phyloP scores from a whole-genome alignment of 2,113 vertebrate genomes.

The Hydrolagus affinis region DNA sequence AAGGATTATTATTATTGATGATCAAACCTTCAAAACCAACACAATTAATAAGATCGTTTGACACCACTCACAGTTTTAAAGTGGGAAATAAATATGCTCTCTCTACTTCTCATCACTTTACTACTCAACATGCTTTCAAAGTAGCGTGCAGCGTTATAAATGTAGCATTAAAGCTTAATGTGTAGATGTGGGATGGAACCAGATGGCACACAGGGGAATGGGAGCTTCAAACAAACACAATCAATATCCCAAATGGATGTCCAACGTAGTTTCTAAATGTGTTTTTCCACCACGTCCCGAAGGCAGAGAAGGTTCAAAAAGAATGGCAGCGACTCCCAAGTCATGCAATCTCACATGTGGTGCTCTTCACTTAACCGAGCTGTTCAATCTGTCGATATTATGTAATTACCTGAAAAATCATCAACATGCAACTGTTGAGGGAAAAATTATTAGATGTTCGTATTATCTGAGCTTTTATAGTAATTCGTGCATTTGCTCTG shows the following conservation, averaged over 20 bases:
- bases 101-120: too few species aligned
- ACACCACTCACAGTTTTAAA: too few species aligned
- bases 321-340: not conserved
- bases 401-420: not conserved
- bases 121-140: too few species aligned
- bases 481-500: not conserved
- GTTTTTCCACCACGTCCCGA: not conserved
- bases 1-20: too few species aligned
- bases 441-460: not conserved
- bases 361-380: not conserved
- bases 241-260: not conserved
- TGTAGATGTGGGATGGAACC: not conserved
- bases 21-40: too few species aligned
- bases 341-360: not conserved
- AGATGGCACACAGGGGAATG: not conserved
- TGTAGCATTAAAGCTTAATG: too few species aligned
- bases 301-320: not conserved
- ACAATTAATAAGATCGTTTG: too few species aligned
- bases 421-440: not conserved
- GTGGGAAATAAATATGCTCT: too few species aligned
- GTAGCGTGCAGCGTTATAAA: too few species aligned
- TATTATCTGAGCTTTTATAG: not conserved
- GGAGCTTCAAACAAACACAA: not conserved
- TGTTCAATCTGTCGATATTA: not conserved
- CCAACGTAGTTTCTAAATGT: not conserved